These are phyloP conservation scores for Hyaena hyaena DNA, from an alignment of 2,113 vertebrate genomes.

Conservation along the genomic window DNA sequence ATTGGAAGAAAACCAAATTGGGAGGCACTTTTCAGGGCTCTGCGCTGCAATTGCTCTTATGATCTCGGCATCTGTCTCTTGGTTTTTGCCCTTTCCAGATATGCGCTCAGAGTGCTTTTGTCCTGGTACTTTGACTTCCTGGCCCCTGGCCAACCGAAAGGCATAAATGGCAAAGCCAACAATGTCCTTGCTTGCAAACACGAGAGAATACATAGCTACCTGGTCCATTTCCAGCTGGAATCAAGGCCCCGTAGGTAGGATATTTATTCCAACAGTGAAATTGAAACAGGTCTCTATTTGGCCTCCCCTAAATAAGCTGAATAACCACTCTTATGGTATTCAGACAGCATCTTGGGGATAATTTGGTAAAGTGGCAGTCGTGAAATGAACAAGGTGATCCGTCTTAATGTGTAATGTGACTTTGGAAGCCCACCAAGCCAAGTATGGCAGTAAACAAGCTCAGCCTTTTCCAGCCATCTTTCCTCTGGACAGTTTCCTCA, in stretches of 20 bases:
- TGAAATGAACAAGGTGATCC: background rate
- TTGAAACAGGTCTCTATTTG: conserved; percentile 16
- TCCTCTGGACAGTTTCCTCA: background rate
- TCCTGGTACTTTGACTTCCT: background rate
- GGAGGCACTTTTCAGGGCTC: background rate
- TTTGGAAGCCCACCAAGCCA: background rate
- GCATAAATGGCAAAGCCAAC: background rate
- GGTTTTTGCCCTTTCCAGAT: background rate
- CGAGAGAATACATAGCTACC: background rate
- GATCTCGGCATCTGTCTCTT: background rate
- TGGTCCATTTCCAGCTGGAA: conserved; percentile 55
- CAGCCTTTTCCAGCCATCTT: background rate
- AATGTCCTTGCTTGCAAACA: background rate
- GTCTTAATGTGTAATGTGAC: too few species aligned
- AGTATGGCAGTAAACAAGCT: background rate
- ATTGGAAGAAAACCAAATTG: conserved; percentile 42
- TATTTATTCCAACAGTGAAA: conserved; percentile 32
- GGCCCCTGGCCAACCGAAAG: background rate
- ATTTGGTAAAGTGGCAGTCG: background rate
- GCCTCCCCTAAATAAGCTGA: conserved; percentile 1
- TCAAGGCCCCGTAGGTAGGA: background rate
- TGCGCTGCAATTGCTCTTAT: background rate
- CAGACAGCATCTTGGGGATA: background rate
- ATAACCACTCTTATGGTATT: background rate
- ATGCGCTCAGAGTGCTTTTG: background rate